Base-by-base conservation (phyloP, 2,888 invertebrate species). In the Erebia ligea region DNA sequence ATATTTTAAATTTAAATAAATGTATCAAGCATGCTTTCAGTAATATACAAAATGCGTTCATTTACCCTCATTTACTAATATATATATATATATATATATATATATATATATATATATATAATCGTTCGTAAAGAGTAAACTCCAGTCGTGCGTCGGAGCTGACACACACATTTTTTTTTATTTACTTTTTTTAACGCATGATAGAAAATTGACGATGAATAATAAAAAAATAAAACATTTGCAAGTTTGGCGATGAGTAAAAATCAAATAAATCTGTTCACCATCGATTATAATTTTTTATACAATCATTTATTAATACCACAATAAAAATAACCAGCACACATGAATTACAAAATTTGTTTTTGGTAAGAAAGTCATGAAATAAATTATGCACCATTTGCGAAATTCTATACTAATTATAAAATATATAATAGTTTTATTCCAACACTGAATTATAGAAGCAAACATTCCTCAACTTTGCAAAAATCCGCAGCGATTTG, bases 281-380 rank as follows among this genome's bases (percentile, higher is more conserved):
- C 34, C 34, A 56, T 57, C 48, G 25, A 63, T 19, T 64, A 48
- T 61, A 45, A 61, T 61, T 48, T 62, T 62, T 62, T 62, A 48
- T 21, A 34, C 25, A 52, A 64, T 54, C 52, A 40, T 54, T 64
- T 64, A 34, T 17, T 67, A 3, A 59, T 19, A 68, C 62, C 68
- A 68, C 62, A 56, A 25, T 54, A 54, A 68, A 63, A 67, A 58
- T 50, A 61, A 67, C 59, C 62, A 68, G 63, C 62, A 56, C 64
- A 67, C 54, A 67, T 40, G 42, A 10, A 17, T 45, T 62, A 56
- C 17, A 62, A 61, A 63, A 6, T 61, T 52, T 40, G 50, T 59
- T 67, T 67, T 68, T 61, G 59, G 52, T 68, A 52, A 45, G 13
- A 61, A 61, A 54, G 40, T 48, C 45, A 40, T 59, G 34, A 5